Evolutionary conservation across 2,888 invertebrate species (phyloP).

Genomic region (Podotricha telesiphe): DNA sequence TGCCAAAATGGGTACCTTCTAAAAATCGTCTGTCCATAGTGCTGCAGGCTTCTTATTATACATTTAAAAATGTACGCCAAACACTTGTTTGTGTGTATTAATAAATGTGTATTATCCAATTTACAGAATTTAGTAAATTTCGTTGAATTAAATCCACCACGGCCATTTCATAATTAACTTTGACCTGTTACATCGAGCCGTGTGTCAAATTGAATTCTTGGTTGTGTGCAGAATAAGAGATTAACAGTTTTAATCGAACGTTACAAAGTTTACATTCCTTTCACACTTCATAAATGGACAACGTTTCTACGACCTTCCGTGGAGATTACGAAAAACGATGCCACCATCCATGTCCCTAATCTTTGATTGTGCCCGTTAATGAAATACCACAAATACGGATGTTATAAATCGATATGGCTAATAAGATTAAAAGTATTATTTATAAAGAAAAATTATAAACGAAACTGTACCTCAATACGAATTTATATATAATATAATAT

Average conservation of each 20-base stretch:
- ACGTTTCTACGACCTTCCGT: conserved; percentile 47
- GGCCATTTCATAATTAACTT: conserved; percentile 42
- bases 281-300: conserved; percentile 38
- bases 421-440: conserved; percentile 19
- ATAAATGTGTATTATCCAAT: conserved; percentile 24
- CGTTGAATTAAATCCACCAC: conserved; percentile 34
- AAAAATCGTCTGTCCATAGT: too few species aligned
- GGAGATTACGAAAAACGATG: conserved; percentile 47
- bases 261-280: conserved; percentile 21
- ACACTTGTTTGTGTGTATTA: conserved; percentile 11
- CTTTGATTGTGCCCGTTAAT: conserved; percentile 40
- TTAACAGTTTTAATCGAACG: conserved; percentile 23
- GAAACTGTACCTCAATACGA: conserved; percentile 1
- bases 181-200: conserved; percentile 41
- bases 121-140: conserved; percentile 35
- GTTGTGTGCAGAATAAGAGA: conserved; percentile 9
- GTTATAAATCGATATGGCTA: conserved; percentile 17
- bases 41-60: not conserved
- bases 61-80: not conserved
- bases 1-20: too few species aligned
- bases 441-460: conserved; percentile 5
- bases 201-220: conserved; percentile 43
- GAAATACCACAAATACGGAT: conserved; percentile 31
- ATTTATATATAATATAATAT: conserved; percentile 15
- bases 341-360: conserved; percentile 42